A percentile compares a stretch with the other conserved stretches of the same genome.
These are phyloP conservation scores for Panagrolaimus sp. DNA, from an alignment of 1,140 invertebrate species.

Conservation along the genomic window DNA sequence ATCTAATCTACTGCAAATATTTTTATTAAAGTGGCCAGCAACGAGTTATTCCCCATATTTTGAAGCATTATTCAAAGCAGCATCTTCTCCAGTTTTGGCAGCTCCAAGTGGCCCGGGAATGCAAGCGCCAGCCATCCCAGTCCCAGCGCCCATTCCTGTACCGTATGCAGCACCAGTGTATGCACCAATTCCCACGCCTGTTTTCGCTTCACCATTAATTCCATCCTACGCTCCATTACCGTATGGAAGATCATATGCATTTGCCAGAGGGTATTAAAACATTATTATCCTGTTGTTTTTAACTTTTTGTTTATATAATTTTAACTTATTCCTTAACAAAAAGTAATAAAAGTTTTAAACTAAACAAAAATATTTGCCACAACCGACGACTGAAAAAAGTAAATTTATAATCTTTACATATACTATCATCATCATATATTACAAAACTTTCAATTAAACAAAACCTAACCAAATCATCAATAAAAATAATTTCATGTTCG, in stretches of 20 bases:
- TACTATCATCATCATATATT: too few species aligned
- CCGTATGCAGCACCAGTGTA: not conserved
- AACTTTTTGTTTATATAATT: slow-evolving; percentile 9
- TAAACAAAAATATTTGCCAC: too few species aligned
- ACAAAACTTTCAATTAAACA: too few species aligned
- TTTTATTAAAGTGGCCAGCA: slow-evolving; percentile 31
- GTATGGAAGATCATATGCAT: slow-evolving; percentile 10
- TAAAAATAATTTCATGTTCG: too few species aligned
- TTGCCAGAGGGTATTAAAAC: too few species aligned
- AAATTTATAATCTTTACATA: too few species aligned
- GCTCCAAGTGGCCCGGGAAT: slow-evolving; percentile 22
- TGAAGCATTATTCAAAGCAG: slow-evolving; percentile 27
- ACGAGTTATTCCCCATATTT: slow-evolving; percentile 40
- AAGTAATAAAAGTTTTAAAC: too few species aligned
- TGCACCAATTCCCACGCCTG: not conserved
- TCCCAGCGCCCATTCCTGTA: slow-evolving; percentile 6
- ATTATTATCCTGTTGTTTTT: not conserved
- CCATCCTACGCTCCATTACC: too few species aligned
- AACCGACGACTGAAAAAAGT: too few species aligned
- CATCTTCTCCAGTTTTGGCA: slow-evolving; percentile 28
- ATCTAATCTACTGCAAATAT: not conserved
- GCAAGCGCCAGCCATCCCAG: slow-evolving; percentile 24
- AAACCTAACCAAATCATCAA: too few species aligned
- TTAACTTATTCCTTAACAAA: not conserved
- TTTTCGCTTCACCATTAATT: too few species aligned